Base-by-base conservation (phyloP, 1,140 invertebrate genomes). In the Drosophila nigromelanica region DNA sequence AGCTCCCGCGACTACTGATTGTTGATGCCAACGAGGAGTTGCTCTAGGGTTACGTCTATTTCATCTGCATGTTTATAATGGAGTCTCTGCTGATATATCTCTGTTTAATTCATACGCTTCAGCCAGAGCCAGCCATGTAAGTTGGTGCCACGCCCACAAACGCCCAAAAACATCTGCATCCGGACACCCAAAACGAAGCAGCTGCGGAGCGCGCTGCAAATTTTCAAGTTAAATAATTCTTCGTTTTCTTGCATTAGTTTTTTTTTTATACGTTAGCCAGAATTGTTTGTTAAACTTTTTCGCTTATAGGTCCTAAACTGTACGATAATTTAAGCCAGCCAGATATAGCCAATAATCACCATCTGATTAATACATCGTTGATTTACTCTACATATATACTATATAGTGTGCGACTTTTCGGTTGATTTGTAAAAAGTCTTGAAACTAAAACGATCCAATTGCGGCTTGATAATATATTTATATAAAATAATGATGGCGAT, bases 221-320 rank as follows among this genome's bases (percentile, higher is more conserved):
- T 73, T 70, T 69, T 43, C 35, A 55, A 73, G 51, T 68, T 60
- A 54, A 73, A 55, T 50, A 55, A 50, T 37, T 35, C 43, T 58
- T 66, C 14, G 62, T 66, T 68, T 61, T 39, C 39, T 43, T 54
- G 45, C 48, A 50, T 82, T 76, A 76, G 55, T 73, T 52, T 7
- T 71, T 50, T 54, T 73, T 68, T 68, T 68, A 69, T 51, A 50
- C 77, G 67, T 87, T 86, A 87, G 82, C 75, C 59, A 63, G 63
- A 82, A 86, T 89, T 86, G 71, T 87, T 68, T 86, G 82, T 87
- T 86, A 78, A 61, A 58, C 24, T 27, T 55, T 48, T 66, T 59
- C 39, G 50, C 66, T 78, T 78, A 43, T 76, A 78, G 60, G 45
- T 40, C 40, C 61, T 80, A 66, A 67, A 55, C 56, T 78, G 35